Percentiles rank a stretch among this genome's conserved stretches.
phyloP scores from a whole-genome alignment of 2,888 invertebrate genomes.

The Trichogramma evanescens region DNA sequence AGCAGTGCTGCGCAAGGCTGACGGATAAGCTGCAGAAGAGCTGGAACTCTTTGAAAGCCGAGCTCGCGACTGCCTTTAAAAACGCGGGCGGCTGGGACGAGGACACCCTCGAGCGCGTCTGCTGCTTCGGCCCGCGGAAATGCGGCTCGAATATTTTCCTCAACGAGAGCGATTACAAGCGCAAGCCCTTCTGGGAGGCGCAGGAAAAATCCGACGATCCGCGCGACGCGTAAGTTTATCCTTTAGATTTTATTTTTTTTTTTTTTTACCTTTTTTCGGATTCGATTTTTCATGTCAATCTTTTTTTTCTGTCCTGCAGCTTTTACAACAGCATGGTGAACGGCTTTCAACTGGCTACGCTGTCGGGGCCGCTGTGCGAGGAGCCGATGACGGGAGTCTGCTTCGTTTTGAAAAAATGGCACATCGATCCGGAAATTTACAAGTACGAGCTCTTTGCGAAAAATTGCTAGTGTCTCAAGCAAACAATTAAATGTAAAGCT shows the following conservation, averaged over 20 bases:
- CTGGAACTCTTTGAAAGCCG: constrained; percentile 48
- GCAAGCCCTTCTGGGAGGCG: constrained; percentile 52
- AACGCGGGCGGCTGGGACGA: constrained; percentile 51
- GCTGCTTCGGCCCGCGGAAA: constrained; percentile 87
- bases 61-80: constrained; percentile 56
- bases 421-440: constrained; percentile 25
- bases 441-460: neutral
- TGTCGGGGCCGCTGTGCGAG: constrained; percentile 91
- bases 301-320: constrained; percentile 23
- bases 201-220: constrained; percentile 32
- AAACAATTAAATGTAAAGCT: neutral
- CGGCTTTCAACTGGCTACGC: constrained; percentile 78
- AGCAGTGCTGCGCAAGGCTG: neutral
- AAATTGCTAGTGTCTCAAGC: neutral
- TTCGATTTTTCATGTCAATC: constrained; percentile 2
- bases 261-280: constrained; percentile 2
- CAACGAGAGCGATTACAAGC: constrained; percentile 68
- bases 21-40: constrained; percentile 36
- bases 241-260: neutral
- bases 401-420: constrained; percentile 83
- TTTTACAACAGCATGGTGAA: constrained; percentile 73
- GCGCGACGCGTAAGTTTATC: constrained; percentile 33
- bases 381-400: constrained; percentile 95
- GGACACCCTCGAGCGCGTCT: constrained; percentile 61
- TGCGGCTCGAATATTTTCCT: constrained; percentile 85